These are phyloP conservation scores for Gallinago solitaria DNA, from an alignment of 2,797 vertebrate genomes.

Conservation along the genomic window DNA sequence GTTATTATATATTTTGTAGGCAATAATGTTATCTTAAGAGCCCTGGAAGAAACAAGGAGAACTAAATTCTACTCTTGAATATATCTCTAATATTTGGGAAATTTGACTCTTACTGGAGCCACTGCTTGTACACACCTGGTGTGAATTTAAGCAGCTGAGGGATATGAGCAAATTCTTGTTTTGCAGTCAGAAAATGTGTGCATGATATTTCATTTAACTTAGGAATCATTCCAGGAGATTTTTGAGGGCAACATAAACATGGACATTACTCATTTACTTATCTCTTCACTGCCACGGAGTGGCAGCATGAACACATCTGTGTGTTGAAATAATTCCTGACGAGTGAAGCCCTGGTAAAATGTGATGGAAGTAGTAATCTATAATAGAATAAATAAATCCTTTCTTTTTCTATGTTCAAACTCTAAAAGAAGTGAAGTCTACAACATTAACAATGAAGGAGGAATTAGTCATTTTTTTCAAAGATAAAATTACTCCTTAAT, in stretches of 20 bases:
- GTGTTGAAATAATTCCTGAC: background rate
- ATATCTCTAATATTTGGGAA: background rate
- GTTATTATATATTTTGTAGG: background rate
- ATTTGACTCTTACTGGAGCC: background rate
- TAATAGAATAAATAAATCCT: background rate
- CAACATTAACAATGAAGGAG: background rate
- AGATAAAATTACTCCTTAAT: background rate
- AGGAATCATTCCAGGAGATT: background rate
- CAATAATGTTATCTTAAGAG: background rate
- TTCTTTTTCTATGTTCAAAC: background rate
- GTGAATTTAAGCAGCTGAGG: background rate
- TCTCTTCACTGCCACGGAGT: constrained; percentile 6
- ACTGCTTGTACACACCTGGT: background rate
- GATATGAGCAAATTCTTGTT: background rate
- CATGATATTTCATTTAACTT: background rate
- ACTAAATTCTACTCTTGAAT: background rate
- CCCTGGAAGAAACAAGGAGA: background rate
- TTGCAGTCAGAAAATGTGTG: background rate
- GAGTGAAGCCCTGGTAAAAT: background rate
- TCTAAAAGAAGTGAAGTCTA: background rate
- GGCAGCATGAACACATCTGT: constrained; percentile 46
- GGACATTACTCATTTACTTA: background rate
- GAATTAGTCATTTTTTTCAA: background rate
- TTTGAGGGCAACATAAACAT: background rate
- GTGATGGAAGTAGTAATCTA: background rate